Evolutionary conservation across 2,888 invertebrate species (phyloP), one percentile per base, ranked within the genome.

Genomic region (Sarcophaga carnaria): DNA sequence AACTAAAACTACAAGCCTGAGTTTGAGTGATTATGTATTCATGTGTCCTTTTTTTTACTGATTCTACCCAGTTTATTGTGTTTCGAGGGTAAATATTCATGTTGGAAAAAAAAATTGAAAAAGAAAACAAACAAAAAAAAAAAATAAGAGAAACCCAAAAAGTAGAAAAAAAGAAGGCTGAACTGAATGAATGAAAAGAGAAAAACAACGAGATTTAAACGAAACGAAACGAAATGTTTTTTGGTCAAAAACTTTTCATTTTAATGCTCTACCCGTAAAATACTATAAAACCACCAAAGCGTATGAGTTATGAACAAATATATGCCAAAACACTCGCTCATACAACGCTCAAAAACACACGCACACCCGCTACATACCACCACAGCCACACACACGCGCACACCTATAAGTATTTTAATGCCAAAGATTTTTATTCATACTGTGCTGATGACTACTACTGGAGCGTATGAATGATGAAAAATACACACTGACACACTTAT

Each of bases 241-340:
- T 85, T 85, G 84, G 76, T 85, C 84, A 62, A 80, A 80, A 85
- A 80, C 66, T 85, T 75, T 84, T 80, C 70, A 66, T 84, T 83
- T 84, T 76, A 83, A 83, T 83, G 54, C 62, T 76, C 45, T 76
- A 67, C 70, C 71, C 80, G 80, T 80, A 76, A 85, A 80, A 71
- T 80, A 66, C 62, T 80, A 76, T 85, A 71, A 80, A 80, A 71
- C 84, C 76, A 77, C 80, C 76, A 85, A 59, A 76, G 69, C 84
- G 84, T 80, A 80, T 84, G 75, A 84, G 70, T 84, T 80, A 80
- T 84, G 80, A 75, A 80, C 75, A 70, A 80, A 80, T 71, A 75
- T 67, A 45, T 54, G 17, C 64, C 17, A 64, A 27, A 64, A 64
- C 11, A 66, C 37, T 66, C 17, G 4, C 27, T 10, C 37, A 37